Base-by-base conservation (phyloP, 2,888 invertebrate species). In the Apotomis betuletana region DNA sequence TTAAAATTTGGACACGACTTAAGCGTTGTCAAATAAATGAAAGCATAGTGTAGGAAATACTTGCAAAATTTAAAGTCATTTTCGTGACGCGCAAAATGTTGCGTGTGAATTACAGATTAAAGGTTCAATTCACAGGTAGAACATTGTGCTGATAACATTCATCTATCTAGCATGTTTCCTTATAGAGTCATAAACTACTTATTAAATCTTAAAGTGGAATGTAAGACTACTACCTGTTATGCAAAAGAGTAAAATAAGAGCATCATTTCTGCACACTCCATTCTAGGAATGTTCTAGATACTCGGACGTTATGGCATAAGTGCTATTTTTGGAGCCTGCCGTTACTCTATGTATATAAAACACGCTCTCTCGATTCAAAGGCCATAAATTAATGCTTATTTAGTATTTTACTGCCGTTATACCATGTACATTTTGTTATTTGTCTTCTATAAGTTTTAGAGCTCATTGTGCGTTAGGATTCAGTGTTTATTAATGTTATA, bases 1-100 rank as follows among this genome's bases (percentile, higher is more conserved):
- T 60, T 67, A 67, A 62, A 52, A 46, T 38, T 70, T 63, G 58
- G 44, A 54, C 70, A 70, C 67, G 70, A 54, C 65, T 64, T 55
- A 62, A 70, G 51, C 38, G 58, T 61, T 62, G 61, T 67, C 44
- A 67, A 70, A 54, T 52, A 58, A 15, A 27, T n/a, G 36, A 46
- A 51, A 36, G 57, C 41, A 12, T 52, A 49, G 49, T 67, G 61
- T n/a, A 46, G 3, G 41, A 60, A 67, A 5, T 27, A 64, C 36
- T 57, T 62, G 49, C 49, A 41, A 58, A 61, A 65, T 60, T 49
- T 6, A 5, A 15, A 10, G 46, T 49, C 67, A 5, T 51, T 58
- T 15, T 51, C 13, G 67, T 67, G 51, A 13, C 41, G 51, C 51
- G n/a, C 27, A 55, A 71, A 59, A 57, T 55, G 44, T 67, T 71